Evolutionary conservation across 2,113 vertebrate genomes (phyloP).

Genomic region (Mugil cephalus): DNA sequence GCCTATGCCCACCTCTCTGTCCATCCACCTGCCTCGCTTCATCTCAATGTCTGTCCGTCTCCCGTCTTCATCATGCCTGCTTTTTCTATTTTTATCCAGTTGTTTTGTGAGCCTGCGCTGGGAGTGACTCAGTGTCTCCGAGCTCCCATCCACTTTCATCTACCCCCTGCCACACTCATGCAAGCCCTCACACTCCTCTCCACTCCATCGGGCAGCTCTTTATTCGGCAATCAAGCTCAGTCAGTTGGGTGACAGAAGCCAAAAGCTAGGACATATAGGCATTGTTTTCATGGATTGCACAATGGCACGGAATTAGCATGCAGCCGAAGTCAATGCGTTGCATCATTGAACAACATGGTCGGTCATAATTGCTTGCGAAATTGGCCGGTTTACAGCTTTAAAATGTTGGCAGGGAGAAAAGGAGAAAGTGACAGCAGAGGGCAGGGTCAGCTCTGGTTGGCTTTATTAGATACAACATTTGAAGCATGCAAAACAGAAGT

Average conservation of each 20-base stretch:
- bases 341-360: conserved; percentile 32
- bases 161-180: conserved; percentile 34
- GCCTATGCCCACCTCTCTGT: conserved; percentile 12
- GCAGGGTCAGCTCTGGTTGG: neutral
- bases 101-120: conserved; percentile 61
- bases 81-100: conserved; percentile 71
- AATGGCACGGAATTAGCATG: conserved; percentile 41
- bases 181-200: conserved; percentile 13
- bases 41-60: conserved; percentile 26
- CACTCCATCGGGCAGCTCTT: conserved; percentile 33
- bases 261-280: neutral
- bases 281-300: conserved; percentile 15
- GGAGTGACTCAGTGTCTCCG: conserved; percentile 74
- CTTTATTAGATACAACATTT: conserved; percentile 1
- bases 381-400: conserved; percentile 12
- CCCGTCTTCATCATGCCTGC: conserved; percentile 45
- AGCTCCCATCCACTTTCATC: conserved; percentile 72
- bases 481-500: neutral
- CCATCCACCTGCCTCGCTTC: conserved; percentile 55
- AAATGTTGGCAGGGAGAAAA: conserved; percentile 2
- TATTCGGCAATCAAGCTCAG: conserved; percentile 38
- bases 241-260: conserved; percentile 17
- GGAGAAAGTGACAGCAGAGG: neutral
- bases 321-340: conserved; percentile 30
- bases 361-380: conserved; percentile 21